These are phyloP conservation scores for Callitettix versicolor DNA, from an alignment of 1,140 invertebrate genomes.

Conservation along the genomic window DNA sequence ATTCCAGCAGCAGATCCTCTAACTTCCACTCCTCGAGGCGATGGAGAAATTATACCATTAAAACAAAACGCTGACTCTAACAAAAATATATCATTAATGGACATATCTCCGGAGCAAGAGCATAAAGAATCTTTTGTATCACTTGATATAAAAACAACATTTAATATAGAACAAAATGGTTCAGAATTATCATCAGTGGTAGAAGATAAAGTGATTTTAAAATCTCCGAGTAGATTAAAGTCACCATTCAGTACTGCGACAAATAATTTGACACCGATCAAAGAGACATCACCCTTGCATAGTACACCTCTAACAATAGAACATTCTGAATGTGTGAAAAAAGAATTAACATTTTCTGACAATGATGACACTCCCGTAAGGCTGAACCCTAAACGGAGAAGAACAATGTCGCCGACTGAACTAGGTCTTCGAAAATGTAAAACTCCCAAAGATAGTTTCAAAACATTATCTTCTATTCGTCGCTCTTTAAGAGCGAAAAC, in stretches of 20 bases:
- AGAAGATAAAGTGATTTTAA: too few species aligned
- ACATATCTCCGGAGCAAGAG: conserved; percentile 2
- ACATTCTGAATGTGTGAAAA: background rate
- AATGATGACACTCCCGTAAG: conserved; percentile 2
- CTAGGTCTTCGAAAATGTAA: conserved; percentile 1
- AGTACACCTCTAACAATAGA: background rate
- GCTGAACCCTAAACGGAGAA: conserved; percentile 5
- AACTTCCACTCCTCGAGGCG: conserved; percentile 15
- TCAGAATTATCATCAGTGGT: too few species aligned
- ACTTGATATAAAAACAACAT: too few species aligned
- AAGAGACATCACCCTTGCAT: conserved; percentile 1
- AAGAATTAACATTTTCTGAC: conserved; percentile 5
- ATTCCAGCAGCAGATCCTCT: conserved; percentile 1
- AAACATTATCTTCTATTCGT: conserved; percentile 17
- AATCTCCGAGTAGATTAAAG: too few species aligned
- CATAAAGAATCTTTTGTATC: too few species aligned
- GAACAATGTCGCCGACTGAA: conserved; percentile 8
- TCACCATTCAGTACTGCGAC: too few species aligned
- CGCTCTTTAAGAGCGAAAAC: conserved; percentile 20
- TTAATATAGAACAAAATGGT: too few species aligned
- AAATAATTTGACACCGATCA: background rate
- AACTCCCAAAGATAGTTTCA: conserved; percentile 17
- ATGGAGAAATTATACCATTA: background rate
- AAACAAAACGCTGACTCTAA: background rate
- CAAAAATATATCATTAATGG: background rate